Percentiles rank a stretch among this genome's conserved stretches.
Conservation (phyloP, 2,888 invertebrate genomes). For the Sesamia inferens region DNA sequence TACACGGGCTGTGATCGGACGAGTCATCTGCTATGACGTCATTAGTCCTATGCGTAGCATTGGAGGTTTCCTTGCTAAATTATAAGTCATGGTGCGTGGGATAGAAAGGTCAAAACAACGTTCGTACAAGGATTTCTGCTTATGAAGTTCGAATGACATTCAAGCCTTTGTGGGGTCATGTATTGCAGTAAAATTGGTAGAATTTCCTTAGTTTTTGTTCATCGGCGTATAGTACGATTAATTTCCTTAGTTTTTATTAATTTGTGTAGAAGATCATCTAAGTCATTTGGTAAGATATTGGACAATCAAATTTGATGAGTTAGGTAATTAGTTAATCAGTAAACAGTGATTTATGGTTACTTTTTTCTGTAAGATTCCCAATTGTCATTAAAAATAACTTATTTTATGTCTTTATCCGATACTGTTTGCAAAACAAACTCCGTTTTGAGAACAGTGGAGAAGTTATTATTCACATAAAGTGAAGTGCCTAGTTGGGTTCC, state of each 20-base stretch:
- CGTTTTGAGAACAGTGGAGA: too few relatives aligned
- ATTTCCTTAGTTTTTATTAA: not conserved
- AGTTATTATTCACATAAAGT: too few relatives aligned
- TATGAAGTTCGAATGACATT: not conserved
- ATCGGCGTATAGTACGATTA: too few relatives aligned
- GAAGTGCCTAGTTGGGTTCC: too few relatives aligned
- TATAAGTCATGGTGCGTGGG: conserved; percentile 28
- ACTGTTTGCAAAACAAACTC: too few relatives aligned
- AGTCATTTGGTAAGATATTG: not conserved
- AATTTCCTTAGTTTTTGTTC: too few relatives aligned
- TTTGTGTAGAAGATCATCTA: not conserved
- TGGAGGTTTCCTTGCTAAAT: conserved; percentile 40
- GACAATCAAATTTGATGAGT: not conserved
- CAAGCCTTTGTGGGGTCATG: not conserved
- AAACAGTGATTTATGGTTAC: too few relatives aligned
- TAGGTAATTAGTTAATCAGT: too few relatives aligned
- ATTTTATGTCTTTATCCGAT: too few relatives aligned
- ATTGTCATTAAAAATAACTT: too few relatives aligned
- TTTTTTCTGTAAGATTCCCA: too few relatives aligned
- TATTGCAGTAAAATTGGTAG: not conserved
- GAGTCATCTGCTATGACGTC: conserved; percentile 35
- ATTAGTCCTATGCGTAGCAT: conserved; percentile 8
- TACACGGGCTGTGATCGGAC: not conserved
- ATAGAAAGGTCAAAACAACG: conserved; percentile 14
- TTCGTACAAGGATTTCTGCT: conserved; percentile 15